A percentile compares a stretch with the other conserved stretches of the same genome.
Evolutionary conservation across 2,888 invertebrate species (phyloP).

Genomic region (Parnassius apollo): DNA sequence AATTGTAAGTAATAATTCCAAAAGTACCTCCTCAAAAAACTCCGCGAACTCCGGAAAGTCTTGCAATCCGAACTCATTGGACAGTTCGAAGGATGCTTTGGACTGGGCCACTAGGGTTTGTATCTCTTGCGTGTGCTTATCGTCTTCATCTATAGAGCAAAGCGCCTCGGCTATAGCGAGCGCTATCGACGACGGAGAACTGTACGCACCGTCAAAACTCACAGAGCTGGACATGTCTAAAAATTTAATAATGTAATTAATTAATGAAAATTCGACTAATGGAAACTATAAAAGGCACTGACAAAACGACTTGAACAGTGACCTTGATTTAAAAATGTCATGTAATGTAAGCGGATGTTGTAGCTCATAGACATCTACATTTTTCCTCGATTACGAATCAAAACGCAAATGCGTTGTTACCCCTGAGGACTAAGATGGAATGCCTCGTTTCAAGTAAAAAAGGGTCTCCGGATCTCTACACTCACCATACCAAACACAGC

Average conservation of each 20-base stretch:
- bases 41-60: conserved; percentile 75
- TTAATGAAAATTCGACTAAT: too few species aligned
- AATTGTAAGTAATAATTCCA: not conserved
- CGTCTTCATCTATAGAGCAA: conserved; percentile 89
- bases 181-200: conserved; percentile 79
- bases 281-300: not conserved
- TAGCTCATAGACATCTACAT: too few species aligned
- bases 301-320: too few species aligned
- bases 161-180: conserved; percentile 89
- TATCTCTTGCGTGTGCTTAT: conserved; percentile 89
- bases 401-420: too few species aligned
- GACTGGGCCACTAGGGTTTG: conserved; percentile 82
- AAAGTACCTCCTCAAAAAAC: conserved; percentile 61
- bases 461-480: too few species aligned
- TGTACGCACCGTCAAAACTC: conserved; percentile 68
- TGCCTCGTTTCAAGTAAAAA: too few species aligned
- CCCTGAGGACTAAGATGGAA: too few species aligned
- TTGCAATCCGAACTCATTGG: conserved; percentile 59
- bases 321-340: too few species aligned
- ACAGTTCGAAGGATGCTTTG: conserved; percentile 60
- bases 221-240: conserved; percentile 54
- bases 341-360: too few species aligned
- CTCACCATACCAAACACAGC: too few species aligned
- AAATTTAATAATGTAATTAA: conserved; percentile 3
- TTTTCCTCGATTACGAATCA: too few species aligned